Base-by-base conservation (phyloP, 2,888 invertebrate species). In the Listrodromus nycthemerus region DNA sequence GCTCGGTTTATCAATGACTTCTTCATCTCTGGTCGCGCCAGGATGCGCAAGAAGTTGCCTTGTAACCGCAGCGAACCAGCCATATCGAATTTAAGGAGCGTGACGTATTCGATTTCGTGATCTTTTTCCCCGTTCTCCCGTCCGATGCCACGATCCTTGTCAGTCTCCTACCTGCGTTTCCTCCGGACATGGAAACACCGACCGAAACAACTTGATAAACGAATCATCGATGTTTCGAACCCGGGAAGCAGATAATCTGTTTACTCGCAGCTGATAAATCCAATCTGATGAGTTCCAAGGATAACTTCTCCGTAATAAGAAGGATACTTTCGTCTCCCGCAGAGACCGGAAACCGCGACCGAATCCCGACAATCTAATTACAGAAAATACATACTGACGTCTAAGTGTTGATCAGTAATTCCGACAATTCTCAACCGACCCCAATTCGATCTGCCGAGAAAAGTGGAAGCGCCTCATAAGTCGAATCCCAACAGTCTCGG, bases 11-110 rank as follows among this genome's bases (percentile, higher is more conserved):
- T 37, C 52, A 65, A 63, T 50, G 58, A 33, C 63, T 75, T 73
- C 58, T 61, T 75, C 33, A 33, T 75, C 71, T 37, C 70, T 75
- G 24, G 33, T 65, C 48, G 58, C 21, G 52, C 37, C 58, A n/a
- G 21, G 71, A 65, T 61, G 27, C 33, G 75, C 50, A 71, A 73
- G 85, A 88, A 88, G 85, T 77, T 77, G 80, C 87, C 82, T 84
- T 86, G 88, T 86, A 89, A 91, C 90, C 91, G 86, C 89, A 89
- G 87, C 88, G 88, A 91, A 90, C 89, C 87, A 87, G 86, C 85
- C 91, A 88, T 88, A 86, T 87, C 90, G 85, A 89, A 89, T 87
- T 87, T 90, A 91, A 91, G 85, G 84, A 89, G 89, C 91, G 88
- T 89, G 88, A 90, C 91, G 87, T 86, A 91, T 88, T 87, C 87